Base-by-base conservation (phyloP, 1,140 invertebrate species). In the Oncopodura yosiiana region DNA sequence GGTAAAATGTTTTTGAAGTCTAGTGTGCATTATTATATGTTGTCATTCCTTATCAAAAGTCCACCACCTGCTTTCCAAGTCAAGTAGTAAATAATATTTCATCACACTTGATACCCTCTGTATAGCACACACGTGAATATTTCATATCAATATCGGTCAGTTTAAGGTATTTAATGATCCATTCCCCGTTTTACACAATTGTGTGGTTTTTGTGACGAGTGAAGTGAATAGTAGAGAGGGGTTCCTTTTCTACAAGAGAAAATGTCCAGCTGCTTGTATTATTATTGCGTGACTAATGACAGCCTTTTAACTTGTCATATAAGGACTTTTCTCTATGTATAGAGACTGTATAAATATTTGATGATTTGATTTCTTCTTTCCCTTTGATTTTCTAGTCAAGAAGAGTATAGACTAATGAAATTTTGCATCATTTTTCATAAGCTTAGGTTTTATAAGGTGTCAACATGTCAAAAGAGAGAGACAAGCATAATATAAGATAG, bases 201-300 rank as follows among this genome's bases (percentile, higher is more conserved):
- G 14, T 8, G 6, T 8, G 30, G 30, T 8, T 34, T 34, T 34
- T 34, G 6, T 14, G 30, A 34, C 30, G 30, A 34, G 14, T 34
- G 14, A 14, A 34, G 30, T 14, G 6, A 14, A 14, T 8, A 34
- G 6, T 32, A 42, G n/a, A 21, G 57, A 50, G 8, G 34, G 23
- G 29, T 19, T 16, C 18, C 11, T 57, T 42, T 34, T 8, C 23
- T 21, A 19, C 21, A 46, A 45, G 48, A 37, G 42, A 53, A 49
- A 37, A 26, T 55, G 18, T 49, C 46, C 57, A 56, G 48, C 44
- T 49, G 43, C 16, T 38, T 44, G 49, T 51, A 43, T 56, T 56
- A 50, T 56, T 56, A 56, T 56, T 56, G 54, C 54, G 54, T 56
- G 54, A 56, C 54, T 56, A 56, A 56, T 50, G 54, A 56, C 38